Evolutionary conservation across 2,113 vertebrate species (phyloP), one percentile per base, ranked within the genome.

Genomic region (Calidris pygmaea): DNA sequence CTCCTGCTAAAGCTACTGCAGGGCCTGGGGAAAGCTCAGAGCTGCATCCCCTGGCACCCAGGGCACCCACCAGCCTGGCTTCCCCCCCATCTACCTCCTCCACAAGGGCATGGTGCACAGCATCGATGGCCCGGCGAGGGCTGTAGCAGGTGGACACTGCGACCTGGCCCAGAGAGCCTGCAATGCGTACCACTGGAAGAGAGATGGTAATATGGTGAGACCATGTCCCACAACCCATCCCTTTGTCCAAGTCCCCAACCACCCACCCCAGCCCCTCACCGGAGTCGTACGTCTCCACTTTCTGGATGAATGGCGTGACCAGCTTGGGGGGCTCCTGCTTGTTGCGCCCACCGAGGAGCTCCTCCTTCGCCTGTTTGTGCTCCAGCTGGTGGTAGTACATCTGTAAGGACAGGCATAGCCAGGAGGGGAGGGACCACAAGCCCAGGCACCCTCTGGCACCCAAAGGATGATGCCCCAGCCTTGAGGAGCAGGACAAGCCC

Each of bases 121-220:
- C 99, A 39, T 99, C 97, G 4, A 99, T 99, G 93, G 99, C 99
- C 23, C 99, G 97, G 10, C 99, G 99, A 56, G 99, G 99, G 75
- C 99, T 99, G 96, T 99, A 99, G 95, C 99, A 99, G 0, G 99
- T 99, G 2, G 99, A 99, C 60, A 99, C 98, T 0, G 99, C 99
- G 2, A 99, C 99, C 95, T 99, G 99, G 85, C 99, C 99, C 91
- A 99, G 92, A 0, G 99, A 99, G 27, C 99, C 99, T 10, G 99
- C 99, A 0, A 99, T 99, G 89, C 99, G 99, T 78, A 99, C 98
- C 90, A 99, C 99, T 99, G 81, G 4, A 5, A 18, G 29, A 85
- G n/a, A 75, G 14, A 3, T 1, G 6, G 62, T 45, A 78, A 78
- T 29, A 10, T 0, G 2, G 45, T 68, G 63, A 84, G 32, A 76